Evolutionary conservation across 2,113 vertebrate species (phyloP), one percentile per base, ranked within the genome.

Genomic region (Dryoscopus gambensis): DNA sequence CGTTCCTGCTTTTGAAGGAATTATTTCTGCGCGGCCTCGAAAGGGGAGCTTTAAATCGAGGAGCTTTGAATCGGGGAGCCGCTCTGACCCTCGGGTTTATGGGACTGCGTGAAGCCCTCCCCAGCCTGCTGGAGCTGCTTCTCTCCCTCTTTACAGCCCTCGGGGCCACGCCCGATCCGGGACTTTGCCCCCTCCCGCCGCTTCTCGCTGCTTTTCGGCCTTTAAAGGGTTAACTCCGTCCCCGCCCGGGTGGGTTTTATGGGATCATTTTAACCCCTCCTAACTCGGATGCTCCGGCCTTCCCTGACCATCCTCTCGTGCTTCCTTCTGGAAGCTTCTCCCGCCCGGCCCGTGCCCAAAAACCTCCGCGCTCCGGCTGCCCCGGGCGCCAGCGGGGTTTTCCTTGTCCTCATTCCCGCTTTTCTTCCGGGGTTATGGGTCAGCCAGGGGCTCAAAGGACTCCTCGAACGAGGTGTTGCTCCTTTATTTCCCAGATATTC

Each of bases 231-330:
- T 96, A 96, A 95, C 86, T 90, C 79, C 83, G 70, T 55, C 31
- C 31, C 31, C 33, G 31, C 55, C 55, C 56, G 9, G 79, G 91
- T 44, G 70, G 75, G 88, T 95, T 96, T 95, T 95, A 96, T 90
- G 83, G 89, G 95, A 80, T 92, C 87, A 92, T 96, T 95, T 96
- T 71, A 94, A 96, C 94, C 95, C 89, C 94, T 96, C 89, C 79
- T 87, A 92, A 83, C 94, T 75, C 62, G 90, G 92, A 90, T 94
- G 77, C 93, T 92, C 86, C 69, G 95, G 94, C 94, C 95, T 96
- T 94, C 85, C 13, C 62, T 69, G 75, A 92, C n/a, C 79, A 94
- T 79, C 79, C 87, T 92, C 95, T 85, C 62, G 39, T 90, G 88
- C 75, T 67, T 95, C 67, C 92, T 96, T 94, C 94, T 95, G 94